Conservation (phyloP, 2,888 invertebrate species). For the Lypha dubia region DNA sequence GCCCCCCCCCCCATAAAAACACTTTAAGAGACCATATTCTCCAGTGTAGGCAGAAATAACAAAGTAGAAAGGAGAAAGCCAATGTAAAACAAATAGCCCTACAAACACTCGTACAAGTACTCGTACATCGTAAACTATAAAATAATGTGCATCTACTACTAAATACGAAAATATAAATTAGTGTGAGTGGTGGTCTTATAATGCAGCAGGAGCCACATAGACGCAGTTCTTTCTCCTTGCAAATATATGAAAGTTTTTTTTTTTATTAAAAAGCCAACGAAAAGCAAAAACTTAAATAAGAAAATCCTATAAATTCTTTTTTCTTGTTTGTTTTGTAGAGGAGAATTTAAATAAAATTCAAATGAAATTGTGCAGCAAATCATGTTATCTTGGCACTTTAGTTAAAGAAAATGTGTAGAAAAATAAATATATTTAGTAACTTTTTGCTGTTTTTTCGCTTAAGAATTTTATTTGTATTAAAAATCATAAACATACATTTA, state of each 20-base stretch:
- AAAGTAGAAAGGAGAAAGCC: neutral
- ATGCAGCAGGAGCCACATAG: slow-evolving; percentile 15
- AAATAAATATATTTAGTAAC: slow-evolving; percentile 9
- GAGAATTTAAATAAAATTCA: slow-evolving; percentile 65
- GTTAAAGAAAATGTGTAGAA: neutral
- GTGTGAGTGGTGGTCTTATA: slow-evolving; percentile 40
- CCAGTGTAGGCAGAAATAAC: slow-evolving; percentile 49
- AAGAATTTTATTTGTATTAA: slow-evolving; percentile 24
- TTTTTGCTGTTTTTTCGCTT: slow-evolving; percentile 30
- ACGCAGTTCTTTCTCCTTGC: neutral
- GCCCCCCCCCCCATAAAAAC: slow-evolving; percentile 55
- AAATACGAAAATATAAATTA: slow-evolving; percentile 58
- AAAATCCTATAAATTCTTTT: slow-evolving; percentile 60
- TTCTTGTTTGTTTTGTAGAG: slow-evolving; percentile 44
- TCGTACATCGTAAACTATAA: slow-evolving; percentile 37
- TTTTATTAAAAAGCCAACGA: slow-evolving; percentile 1
- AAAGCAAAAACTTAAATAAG: slow-evolving; percentile 22
- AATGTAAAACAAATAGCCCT: slow-evolving; percentile 10
- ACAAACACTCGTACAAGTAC: no score
- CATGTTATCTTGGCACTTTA: slow-evolving; percentile 60
- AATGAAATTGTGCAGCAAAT: slow-evolving; percentile 63
- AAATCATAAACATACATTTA: slow-evolving; percentile 33
- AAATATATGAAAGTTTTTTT: no score
- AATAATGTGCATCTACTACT: slow-evolving; percentile 47
- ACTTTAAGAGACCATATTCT: slow-evolving; percentile 50